Conservation (phyloP, 1,140 invertebrate genomes). For the Ceratina australensis region DNA sequence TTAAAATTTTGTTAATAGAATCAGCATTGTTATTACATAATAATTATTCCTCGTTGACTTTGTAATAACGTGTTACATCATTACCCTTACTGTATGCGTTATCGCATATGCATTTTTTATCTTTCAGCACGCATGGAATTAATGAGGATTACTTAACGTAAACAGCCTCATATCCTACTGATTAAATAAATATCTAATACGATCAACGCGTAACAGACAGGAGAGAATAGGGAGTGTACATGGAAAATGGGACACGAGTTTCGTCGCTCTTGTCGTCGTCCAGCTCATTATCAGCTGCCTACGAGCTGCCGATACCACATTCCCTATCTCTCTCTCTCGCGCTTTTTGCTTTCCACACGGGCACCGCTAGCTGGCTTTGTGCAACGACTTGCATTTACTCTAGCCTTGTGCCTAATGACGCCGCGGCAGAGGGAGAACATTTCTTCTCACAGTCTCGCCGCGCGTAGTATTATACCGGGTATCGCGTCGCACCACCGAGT, state of each 20-base stretch:
- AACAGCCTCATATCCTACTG: too few species aligned
- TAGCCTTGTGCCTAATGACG: slow-evolving; percentile 73
- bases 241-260: not conserved
- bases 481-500: slow-evolving; percentile 26
- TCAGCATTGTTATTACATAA: too few species aligned
- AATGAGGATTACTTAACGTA: too few species aligned
- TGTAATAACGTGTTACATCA: too few species aligned
- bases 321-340: not conserved
- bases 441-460: slow-evolving; percentile 54
- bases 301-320: not conserved
- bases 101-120: too few species aligned
- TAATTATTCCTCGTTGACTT: too few species aligned
- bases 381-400: slow-evolving; percentile 61
- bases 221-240: not conserved
- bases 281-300: not conserved
- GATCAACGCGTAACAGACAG: too few species aligned
- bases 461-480: slow-evolving; percentile 12
- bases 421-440: slow-evolving; percentile 58
- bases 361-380: slow-evolving; percentile 50
- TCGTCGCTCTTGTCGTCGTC: not conserved
- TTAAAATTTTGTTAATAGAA: too few species aligned
- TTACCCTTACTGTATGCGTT: too few species aligned
- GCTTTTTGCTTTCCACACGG: not conserved
- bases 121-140: too few species aligned
- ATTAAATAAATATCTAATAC: too few species aligned